Evolutionary conservation across 2,888 invertebrate species (phyloP), one percentile per base, ranked within the genome.

Genomic region (Odiellus spinosus): DNA sequence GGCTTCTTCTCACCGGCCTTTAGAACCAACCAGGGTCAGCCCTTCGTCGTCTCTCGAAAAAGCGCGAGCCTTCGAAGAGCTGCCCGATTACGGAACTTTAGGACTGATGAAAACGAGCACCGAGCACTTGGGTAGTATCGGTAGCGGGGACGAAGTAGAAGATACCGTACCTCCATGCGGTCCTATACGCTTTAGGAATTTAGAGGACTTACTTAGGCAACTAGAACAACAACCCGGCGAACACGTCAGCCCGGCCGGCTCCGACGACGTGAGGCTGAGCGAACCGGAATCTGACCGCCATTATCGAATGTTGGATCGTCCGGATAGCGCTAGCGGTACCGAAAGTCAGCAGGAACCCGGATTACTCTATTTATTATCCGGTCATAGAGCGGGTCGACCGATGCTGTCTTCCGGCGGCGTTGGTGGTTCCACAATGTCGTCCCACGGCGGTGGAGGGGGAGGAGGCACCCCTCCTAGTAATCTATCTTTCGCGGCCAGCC

Each of bases 251-350:
- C 87, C 87, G 44, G 82, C 83, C 58, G 87, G 85, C 51, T 86
- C 86, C 15, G 87, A 87, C 64, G 88, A 88, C 62, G 84, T 87
- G 62, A 56, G 63, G 33, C 80, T 82, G 76, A 85, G 86, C 47
- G 88, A 88, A 68, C 81, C 82, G 44, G 88, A 88, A 65, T 81
- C 81, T 45, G 87, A 88, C 65, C 76, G 87, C 47, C 84, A 83
- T 67, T 85, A 52, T 40, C 36, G 50, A 36, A 26, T 26, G 26
- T 26, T 26, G 26, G 26, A 26, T 26, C 26, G 12, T 12, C 38
- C 38, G 15, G 2, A 36, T 2, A 36, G 17, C 15, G 14, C 38
- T 8, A 17, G 17, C 17, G 38, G 17, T 15, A 36, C 14, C 14
- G 17, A 36, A 17, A 36, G 38, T 36, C 38, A 36, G 2, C 14